Percentiles rank a stretch among this genome's conserved stretches.
phyloP scores from a whole-genome alignment of 1,140 invertebrate genomes.

The Apocrypta bakeri region DNA sequence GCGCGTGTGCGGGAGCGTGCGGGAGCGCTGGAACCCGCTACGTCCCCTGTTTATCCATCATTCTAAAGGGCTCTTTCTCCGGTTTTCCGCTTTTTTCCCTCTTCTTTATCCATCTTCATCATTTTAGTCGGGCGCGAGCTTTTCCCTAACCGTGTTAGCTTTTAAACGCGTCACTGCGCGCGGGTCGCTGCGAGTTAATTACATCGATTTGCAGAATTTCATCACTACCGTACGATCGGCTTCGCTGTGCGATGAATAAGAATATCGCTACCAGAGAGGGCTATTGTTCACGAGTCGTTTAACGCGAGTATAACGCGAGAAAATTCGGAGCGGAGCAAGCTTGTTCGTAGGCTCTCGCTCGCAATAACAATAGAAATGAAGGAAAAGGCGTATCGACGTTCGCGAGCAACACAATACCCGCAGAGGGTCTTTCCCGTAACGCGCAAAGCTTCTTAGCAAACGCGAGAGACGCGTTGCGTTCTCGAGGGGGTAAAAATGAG shows the following conservation, averaged over 20 bases:
- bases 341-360: not conserved
- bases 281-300: too few species aligned
- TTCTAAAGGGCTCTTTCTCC: not conserved
- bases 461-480: not conserved
- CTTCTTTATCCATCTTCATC: constrained; percentile 9
- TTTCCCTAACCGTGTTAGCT: not conserved
- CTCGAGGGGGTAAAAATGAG: not conserved
- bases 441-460: not conserved
- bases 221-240: too few species aligned
- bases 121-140: not conserved
- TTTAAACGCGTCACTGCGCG: not conserved
- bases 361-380: not conserved
- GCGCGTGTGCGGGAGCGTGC: not conserved
- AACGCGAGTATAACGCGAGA: not conserved
- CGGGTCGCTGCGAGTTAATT: not conserved
- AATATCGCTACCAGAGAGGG: too few species aligned
- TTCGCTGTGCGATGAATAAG: too few species aligned
- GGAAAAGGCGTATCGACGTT: not conserved
- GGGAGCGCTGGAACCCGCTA: not conserved
- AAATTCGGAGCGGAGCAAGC: not conserved
- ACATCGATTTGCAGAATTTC: not conserved
- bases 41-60: not conserved
- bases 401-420: not conserved
- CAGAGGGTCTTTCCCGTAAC: not conserved
- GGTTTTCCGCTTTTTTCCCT: not conserved